A percentile compares a stretch with the other conserved stretches of the same genome.
Evolutionary conservation across 2,113 vertebrate species (phyloP).

Genomic region (Choloepus hoffmanni): DNA sequence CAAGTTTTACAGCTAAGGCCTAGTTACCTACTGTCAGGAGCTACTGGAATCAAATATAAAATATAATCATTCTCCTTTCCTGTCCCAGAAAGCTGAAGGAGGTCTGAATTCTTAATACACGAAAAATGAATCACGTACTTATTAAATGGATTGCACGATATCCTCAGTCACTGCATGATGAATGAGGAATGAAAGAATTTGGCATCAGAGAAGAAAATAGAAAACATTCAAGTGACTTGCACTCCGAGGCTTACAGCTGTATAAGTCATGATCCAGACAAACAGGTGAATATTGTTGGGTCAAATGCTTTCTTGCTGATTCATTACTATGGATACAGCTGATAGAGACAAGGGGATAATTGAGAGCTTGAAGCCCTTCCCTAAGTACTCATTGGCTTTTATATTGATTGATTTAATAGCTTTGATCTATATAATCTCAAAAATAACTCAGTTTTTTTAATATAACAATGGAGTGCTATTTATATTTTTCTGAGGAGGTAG

Average conservation of each 20-base stretch:
- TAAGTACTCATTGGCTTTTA: slow-evolving; percentile 52
- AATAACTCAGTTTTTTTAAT: slow-evolving; percentile 54
- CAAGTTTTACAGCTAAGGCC: neutral
- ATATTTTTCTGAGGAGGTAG: slow-evolving; percentile 47
- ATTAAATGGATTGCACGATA: neutral
- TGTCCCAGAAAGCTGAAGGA: neutral
- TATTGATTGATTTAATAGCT: slow-evolving; percentile 73
- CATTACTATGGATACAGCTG: slow-evolving; percentile 39
- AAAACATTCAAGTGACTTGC: slow-evolving; percentile 27
- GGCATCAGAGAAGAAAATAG: neutral
- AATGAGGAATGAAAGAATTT: neutral
- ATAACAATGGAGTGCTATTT: slow-evolving; percentile 46
- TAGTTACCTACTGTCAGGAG: neutral
- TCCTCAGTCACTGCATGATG: neutral
- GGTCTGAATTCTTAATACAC: neutral
- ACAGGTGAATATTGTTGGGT: slow-evolving; percentile 49
- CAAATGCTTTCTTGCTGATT: slow-evolving; percentile 72
- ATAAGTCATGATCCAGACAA: neutral
- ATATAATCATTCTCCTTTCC: neutral
- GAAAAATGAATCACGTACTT: neutral
- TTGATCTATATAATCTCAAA: slow-evolving; percentile 66
- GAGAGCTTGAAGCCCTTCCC: neutral
- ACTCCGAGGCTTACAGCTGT: neutral
- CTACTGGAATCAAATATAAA: neutral
- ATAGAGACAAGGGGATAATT: slow-evolving; percentile 24